These are phyloP conservation scores for Myanophis thanlyinensis DNA, from an alignment of 2,113 vertebrate species.

Conservation along the genomic window DNA sequence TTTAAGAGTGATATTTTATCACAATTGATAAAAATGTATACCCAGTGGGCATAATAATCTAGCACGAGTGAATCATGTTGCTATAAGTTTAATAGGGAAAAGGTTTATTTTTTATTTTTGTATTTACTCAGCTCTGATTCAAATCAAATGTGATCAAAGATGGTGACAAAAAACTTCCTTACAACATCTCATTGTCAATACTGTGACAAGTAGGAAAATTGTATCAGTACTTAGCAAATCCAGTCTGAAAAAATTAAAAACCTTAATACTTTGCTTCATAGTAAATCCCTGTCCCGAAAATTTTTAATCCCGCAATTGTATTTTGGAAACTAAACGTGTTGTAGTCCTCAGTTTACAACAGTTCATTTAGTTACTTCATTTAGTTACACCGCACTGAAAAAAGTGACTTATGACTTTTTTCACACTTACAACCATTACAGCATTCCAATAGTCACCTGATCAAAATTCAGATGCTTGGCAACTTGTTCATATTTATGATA, in stretches of 20 bases:
- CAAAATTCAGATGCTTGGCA: too few species aligned
- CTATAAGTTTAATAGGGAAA: not conserved
- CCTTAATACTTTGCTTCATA: not conserved
- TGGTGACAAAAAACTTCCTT: not conserved
- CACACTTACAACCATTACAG: too few species aligned
- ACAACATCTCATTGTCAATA: not conserved
- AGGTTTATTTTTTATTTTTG: not conserved
- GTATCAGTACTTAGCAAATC: not conserved
- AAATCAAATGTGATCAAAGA: not conserved
- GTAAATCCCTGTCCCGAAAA: not conserved
- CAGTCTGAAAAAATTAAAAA: not conserved
- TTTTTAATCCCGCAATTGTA: not conserved
- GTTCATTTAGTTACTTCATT: too few species aligned
- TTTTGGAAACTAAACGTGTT: not conserved
- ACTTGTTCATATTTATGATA: too few species aligned
- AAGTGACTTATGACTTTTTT: too few species aligned
- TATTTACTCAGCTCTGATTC: not conserved
- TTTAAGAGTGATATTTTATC: not conserved
- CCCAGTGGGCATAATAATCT: not conserved
- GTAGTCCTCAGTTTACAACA: too few species aligned
- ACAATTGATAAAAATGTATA: not conserved
- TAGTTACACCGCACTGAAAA: too few species aligned
- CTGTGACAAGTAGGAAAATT: not conserved
- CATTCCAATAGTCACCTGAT: too few species aligned
- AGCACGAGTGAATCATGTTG: not conserved